These are phyloP conservation scores for Drosophila merina DNA, from an alignment of 2,888 invertebrate species.

Conservation along the genomic window DNA sequence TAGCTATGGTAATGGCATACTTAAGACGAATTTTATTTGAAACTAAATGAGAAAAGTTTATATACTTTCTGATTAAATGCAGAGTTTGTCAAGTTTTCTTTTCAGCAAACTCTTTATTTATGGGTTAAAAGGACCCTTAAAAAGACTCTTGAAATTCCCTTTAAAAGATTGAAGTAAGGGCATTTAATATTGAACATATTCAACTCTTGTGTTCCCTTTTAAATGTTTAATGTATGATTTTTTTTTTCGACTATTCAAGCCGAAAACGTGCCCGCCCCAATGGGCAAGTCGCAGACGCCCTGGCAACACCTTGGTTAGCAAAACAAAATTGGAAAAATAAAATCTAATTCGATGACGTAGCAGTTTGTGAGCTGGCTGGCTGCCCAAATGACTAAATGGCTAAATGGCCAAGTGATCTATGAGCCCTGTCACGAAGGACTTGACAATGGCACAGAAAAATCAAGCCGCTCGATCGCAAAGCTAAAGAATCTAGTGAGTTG, in stretches of 20 bases:
- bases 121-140: neutral
- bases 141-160: neutral
- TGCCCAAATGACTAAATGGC: conserved; percentile 10
- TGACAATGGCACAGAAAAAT: conserved; percentile 38
- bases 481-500: conserved; percentile 10
- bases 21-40: too few species aligned
- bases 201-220: neutral
- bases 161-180: conserved; percentile 27
- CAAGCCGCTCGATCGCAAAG: conserved; percentile 2
- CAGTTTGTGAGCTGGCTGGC: conserved; percentile 28
- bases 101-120: too few species aligned
- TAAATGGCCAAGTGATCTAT: conserved; percentile 41
- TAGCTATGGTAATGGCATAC: neutral
- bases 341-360: conserved; percentile 56
- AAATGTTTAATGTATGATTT: conserved; percentile 19
- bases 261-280: conserved; percentile 32
- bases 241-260: conserved; percentile 39
- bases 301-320: conserved; percentile 67
- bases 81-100: too few species aligned
- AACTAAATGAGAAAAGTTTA: too few species aligned
- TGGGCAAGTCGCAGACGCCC: conserved; percentile 54
- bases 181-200: conserved; percentile 4
- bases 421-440: conserved; percentile 44
- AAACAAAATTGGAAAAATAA: conserved; percentile 39
- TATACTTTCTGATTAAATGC: too few species aligned